Conservation (phyloP, 2,797 vertebrate genomes). For the Peromyscus melanophrys region DNA sequence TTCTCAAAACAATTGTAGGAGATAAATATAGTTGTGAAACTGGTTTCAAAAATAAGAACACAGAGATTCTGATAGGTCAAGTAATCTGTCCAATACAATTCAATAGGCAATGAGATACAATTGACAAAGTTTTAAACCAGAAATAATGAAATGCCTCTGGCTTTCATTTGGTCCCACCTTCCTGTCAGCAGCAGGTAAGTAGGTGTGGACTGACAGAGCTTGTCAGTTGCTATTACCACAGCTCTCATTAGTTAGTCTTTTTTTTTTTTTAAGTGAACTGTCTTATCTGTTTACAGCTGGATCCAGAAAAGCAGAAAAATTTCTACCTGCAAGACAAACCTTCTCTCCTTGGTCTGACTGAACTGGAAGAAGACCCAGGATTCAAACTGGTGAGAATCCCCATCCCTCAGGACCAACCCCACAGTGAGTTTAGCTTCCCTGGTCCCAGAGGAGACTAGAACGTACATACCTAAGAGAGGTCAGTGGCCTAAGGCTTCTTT, state of each 20-base stretch:
- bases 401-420: neutral
- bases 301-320: neutral
- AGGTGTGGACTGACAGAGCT: neutral
- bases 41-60: slow-evolving; percentile 1
- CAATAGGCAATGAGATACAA: neutral
- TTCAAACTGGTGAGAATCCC: neutral
- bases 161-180: neutral
- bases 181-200: neutral
- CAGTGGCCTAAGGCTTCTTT: neutral
- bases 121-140: neutral
- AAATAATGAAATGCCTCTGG: neutral
- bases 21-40: neutral
- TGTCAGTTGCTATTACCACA: neutral
- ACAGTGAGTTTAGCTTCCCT: neutral
- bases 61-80: neutral
- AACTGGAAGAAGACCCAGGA: slow-evolving; percentile 36
- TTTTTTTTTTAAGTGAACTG: neutral
- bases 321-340: neutral
- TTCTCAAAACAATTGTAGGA: neutral
- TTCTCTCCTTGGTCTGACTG: neutral
- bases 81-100: neutral
- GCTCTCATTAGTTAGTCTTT: neutral
- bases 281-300: neutral
- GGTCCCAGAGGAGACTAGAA: neutral
- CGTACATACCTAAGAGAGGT: neutral